Percentiles rank a stretch among this genome's conserved stretches.
Evolutionary conservation across 2,113 vertebrate genomes (phyloP).

Genomic region (Onychostoma macrolepis): DNA sequence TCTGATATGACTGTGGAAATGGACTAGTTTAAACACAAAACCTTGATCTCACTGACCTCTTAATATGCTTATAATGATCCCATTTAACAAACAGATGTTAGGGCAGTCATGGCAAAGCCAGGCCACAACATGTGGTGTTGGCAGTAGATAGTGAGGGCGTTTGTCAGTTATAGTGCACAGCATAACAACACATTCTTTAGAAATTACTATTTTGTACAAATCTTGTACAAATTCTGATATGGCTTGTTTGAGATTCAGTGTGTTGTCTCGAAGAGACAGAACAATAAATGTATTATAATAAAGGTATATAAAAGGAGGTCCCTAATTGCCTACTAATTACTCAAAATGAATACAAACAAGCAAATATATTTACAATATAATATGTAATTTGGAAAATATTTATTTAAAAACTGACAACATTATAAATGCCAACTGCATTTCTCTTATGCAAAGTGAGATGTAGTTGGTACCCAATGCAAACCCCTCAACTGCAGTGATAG

Average conservation of each 20-base stretch:
- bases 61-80: conserved; percentile 99
- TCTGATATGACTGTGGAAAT: conserved; percentile 82
- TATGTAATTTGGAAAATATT: not conserved
- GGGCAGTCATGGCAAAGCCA: conserved; percentile 23
- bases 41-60: conserved; percentile 89
- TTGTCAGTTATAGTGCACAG: not conserved
- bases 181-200: not conserved
- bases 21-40: conserved; percentile 86
- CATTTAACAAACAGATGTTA: conserved; percentile 90
- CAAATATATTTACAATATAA: too few species aligned
- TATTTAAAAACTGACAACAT: not conserved
- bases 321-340: not conserved
- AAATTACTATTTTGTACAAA: not conserved
- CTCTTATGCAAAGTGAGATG: not conserved
- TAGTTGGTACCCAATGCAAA: not conserved
- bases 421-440: not conserved
- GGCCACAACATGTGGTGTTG: not conserved
- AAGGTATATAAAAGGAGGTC: not conserved
- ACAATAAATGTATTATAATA: not conserved
- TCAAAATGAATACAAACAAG: not conserved
- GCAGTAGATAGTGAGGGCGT: not conserved
- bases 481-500: conserved; percentile 66
- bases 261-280: not conserved
- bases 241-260: not conserved
- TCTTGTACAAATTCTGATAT: not conserved